These are phyloP conservation scores for Apodemia hepburni DNA, from an alignment of 2,888 invertebrate genomes.

Conservation along the genomic window DNA sequence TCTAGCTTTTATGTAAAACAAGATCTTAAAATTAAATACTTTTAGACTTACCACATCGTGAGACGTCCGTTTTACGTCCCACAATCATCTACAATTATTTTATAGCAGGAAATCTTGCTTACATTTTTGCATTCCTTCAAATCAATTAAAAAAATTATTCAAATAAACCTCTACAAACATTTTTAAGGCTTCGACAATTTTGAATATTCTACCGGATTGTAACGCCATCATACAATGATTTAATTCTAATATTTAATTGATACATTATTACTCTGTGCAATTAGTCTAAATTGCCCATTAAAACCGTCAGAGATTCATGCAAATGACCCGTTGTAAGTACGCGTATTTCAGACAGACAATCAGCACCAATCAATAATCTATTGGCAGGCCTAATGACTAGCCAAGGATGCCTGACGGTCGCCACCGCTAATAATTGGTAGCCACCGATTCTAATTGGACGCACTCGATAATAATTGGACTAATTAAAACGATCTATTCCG, in stretches of 20 bases:
- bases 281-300: conserved; percentile 66
- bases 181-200: too few relatives aligned
- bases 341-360: conserved; percentile 58
- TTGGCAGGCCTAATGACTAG: conserved; percentile 73
- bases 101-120: too few relatives aligned
- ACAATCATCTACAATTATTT: too few relatives aligned
- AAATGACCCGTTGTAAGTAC: conserved; percentile 53
- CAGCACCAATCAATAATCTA: conserved; percentile 79
- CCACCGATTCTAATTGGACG: conserved; percentile 59
- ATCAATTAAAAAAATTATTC: too few relatives aligned
- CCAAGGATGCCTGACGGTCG: conserved; percentile 64
- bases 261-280: conserved; percentile 50
- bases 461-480: conserved; percentile 61
- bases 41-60: too few relatives aligned
- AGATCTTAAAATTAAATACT: too few relatives aligned
- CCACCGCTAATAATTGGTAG: conserved; percentile 60
- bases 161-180: too few relatives aligned
- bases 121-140: too few relatives aligned
- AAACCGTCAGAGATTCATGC: conserved; percentile 70
- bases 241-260: neutral
- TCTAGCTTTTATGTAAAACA: too few relatives aligned
- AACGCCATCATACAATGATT: neutral
- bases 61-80: too few relatives aligned
- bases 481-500: conserved; percentile 51
- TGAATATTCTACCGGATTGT: too few relatives aligned